phyloP scores from a whole-genome alignment of 2,888 invertebrate species.

The Lypha dubia region DNA sequence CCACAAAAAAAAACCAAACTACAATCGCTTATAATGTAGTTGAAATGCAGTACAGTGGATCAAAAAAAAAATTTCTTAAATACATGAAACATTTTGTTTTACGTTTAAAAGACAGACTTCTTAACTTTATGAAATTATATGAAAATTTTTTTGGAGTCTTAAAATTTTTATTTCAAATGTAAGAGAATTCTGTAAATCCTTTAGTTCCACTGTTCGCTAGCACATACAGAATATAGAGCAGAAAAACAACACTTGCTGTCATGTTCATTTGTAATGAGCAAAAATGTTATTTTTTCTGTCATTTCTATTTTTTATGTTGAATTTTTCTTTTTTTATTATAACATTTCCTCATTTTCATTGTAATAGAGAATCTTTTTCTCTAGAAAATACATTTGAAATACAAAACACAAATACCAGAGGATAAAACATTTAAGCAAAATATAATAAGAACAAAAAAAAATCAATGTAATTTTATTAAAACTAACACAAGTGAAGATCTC shows the following conservation, averaged over 20 bases:
- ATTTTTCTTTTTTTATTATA: neutral
- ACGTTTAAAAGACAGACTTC: too few relatives aligned
- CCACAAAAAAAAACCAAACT: constrained; percentile 53
- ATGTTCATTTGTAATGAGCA: constrained; percentile 73
- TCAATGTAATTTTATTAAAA: constrained; percentile 55
- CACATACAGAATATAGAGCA: constrained; percentile 26
- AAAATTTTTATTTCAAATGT: too few relatives aligned
- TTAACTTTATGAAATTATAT: too few relatives aligned
- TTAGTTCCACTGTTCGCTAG: constrained; percentile 42
- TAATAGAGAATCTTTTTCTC: constrained; percentile 49
- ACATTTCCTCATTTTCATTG: constrained; percentile 48
- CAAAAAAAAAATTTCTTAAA: neutral
- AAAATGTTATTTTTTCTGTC: constrained; percentile 61
- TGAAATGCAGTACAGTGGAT: constrained; percentile 49
- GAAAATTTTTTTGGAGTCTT: too few relatives aligned
- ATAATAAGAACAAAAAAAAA: constrained; percentile 51
- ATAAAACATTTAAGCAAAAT: constrained; percentile 51
- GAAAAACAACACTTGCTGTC: constrained; percentile 66
- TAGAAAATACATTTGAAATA: constrained; percentile 38
- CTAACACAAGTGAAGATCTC: constrained; percentile 42
- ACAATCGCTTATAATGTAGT: constrained; percentile 41
- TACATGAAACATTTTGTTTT: neutral
- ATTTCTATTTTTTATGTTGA: too few relatives aligned
- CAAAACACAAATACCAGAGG: constrained; percentile 37
- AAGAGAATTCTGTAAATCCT: neutral